Percentiles rank a stretch among this genome's conserved stretches.
Evolutionary conservation across 2,888 invertebrate genomes (phyloP).

Genomic region (Parnassius mnemosyne): DNA sequence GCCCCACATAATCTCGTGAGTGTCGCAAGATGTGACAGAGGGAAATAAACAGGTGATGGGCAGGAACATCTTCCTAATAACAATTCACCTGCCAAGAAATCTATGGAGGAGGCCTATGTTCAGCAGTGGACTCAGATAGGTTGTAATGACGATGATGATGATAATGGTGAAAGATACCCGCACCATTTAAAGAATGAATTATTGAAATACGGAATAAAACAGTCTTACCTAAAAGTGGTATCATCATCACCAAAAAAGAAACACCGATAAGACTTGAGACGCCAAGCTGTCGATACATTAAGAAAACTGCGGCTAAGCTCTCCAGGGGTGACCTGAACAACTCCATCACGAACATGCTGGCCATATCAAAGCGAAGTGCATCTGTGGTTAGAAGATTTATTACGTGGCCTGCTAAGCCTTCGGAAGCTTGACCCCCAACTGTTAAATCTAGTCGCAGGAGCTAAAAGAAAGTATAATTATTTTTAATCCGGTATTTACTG

Average conservation of each 20-base stretch:
- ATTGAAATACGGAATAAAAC: too few species aligned
- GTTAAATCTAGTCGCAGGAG: slow-evolving; percentile 85
- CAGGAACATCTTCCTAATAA: too few species aligned
- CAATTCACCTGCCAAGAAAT: too few species aligned
- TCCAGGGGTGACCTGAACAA: slow-evolving; percentile 91
- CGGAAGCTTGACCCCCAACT: slow-evolving; percentile 78
- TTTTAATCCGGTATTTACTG: too few species aligned
- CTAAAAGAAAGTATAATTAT: slow-evolving; percentile 64
- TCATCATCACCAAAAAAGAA: slow-evolving; percentile 79
- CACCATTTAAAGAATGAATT: too few species aligned
- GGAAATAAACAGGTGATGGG: too few species aligned
- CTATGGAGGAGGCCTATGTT: too few species aligned
- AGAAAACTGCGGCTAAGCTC: slow-evolving; percentile 86
- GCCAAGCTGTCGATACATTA: slow-evolving; percentile 84
- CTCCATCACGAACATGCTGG: slow-evolving; percentile 89
- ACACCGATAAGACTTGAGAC: slow-evolving; percentile 81
- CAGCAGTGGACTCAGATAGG: too few species aligned
- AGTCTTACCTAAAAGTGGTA: slow-evolving; percentile 81
- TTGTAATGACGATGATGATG: too few species aligned
- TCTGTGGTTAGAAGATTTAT: slow-evolving; percentile 92
- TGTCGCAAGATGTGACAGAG: too few species aligned
- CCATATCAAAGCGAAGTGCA: slow-evolving; percentile 91
- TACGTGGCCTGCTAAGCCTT: slow-evolving; percentile 85
- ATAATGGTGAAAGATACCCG: too few species aligned
- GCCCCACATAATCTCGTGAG: too few species aligned